Conservation (phyloP, 2,888 invertebrate species). For the Drosophila peninsularis region DNA sequence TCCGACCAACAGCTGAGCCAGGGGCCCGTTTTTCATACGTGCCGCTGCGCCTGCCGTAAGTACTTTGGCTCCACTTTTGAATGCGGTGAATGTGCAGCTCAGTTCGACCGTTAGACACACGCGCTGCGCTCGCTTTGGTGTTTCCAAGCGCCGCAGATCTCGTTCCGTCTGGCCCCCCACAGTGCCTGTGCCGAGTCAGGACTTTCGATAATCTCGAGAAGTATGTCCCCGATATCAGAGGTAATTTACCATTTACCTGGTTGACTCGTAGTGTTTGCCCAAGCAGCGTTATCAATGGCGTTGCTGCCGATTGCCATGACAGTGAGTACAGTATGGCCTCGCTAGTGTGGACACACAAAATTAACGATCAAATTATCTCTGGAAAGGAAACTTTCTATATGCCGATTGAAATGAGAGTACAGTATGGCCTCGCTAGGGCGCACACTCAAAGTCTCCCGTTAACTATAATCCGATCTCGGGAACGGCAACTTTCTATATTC, state of each 20-base stretch:
- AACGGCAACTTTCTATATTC: no score
- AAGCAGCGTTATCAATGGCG: background rate
- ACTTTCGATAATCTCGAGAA: background rate
- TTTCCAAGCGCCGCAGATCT: no score
- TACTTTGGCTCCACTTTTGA: conserved; percentile 1
- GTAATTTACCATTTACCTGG: background rate
- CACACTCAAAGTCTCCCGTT: no score
- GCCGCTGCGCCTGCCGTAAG: conserved; percentile 57
- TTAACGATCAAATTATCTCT: no score
- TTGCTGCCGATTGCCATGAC: no score
- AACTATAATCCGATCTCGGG: no score
- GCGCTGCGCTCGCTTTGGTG: background rate
- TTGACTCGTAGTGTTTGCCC: no score
- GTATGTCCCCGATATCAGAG: background rate
- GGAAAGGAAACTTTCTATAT: no score
- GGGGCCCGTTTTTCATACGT: conserved; percentile 6
- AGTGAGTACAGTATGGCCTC: no score
- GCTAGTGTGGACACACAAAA: no score
- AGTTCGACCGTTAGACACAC: background rate
- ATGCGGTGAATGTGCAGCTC: background rate
- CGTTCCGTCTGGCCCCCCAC: background rate
- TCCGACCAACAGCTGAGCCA: conserved; percentile 31
- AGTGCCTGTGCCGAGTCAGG: background rate
- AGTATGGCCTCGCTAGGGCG: no score
- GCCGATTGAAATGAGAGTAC: no score